Evolutionary conservation across 2,888 invertebrate genomes (phyloP), one percentile per base, ranked within the genome.

Genomic region (Orthonevra nobilis): DNA sequence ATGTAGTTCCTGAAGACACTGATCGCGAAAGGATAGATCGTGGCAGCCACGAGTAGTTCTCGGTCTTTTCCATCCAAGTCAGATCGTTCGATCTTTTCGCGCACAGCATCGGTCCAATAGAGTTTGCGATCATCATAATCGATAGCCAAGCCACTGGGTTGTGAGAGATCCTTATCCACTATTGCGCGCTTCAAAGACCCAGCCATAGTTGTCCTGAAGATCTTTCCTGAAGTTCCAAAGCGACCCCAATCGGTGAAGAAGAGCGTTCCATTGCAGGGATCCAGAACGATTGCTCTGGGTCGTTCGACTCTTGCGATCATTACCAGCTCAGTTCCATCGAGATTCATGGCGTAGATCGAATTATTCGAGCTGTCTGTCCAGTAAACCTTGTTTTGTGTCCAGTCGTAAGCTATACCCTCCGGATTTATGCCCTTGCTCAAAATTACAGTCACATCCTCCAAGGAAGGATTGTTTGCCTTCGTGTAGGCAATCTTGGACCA

Each of bases 161-260:
- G 97, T 0, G 97, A 96, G 9, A 99, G 89, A 83, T 97, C 96
- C 83, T 94, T 94, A 82, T 96, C 95, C 2, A 99, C 94, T 15
- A 99, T 94, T 0, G 96, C 95, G 63, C 92, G 93, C 84, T 96
- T 96, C 72, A 96, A 88, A 0, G 97, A 97, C 2, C 99, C 99
- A 0, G 98, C 98, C 97, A 98, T 97, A 0, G 98, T 97, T 0
- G 98, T 95, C 81, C 96, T 91, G 87, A 96, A 97, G 63, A 99
- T 99, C 87, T 97, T 97, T 0, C 97, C 97, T 0, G 95, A 94
- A 0, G 96, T 96, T 3, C 97, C 97, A 85, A 96, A 97, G 74
- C 96, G 92, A 9, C 97, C 97, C 97, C 97, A 97, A 86, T 98
- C 98, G 0, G 98, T 97, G 89, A 95, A 99, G 89, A 96, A 99